phyloP scores from a whole-genome alignment of 2,113 vertebrate species.

The Leiothrix lutea region DNA sequence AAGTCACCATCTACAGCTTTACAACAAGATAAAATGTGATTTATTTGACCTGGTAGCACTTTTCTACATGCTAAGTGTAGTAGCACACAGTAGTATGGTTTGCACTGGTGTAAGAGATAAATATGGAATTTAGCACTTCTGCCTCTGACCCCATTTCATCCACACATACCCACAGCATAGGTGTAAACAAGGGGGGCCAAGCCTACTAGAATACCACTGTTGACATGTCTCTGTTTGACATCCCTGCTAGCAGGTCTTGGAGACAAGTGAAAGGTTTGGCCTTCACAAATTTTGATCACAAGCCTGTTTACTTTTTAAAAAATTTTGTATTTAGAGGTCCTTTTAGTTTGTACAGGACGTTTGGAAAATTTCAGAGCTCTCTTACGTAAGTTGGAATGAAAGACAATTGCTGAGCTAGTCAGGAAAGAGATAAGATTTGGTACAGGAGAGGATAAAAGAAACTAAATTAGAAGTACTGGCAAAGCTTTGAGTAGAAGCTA shows the following conservation, averaged over 20 bases:
- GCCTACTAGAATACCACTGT: fast-evolving
- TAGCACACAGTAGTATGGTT: not conserved
- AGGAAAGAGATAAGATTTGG: not conserved
- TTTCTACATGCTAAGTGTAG: not conserved
- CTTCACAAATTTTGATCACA: not conserved
- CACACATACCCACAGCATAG: fast-evolving
- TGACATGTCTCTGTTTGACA: not conserved
- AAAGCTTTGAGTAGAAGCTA: not conserved
- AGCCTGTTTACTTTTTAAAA: too few species aligned
- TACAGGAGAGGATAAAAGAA: not conserved
- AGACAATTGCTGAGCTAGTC: not conserved
- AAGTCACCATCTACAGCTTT: not conserved
- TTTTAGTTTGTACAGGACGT: not conserved
- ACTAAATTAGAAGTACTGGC: not conserved
- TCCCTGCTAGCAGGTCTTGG: not conserved
- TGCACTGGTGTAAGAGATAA: not conserved
- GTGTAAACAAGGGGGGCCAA: not conserved
- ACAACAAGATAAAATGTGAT: not conserved
- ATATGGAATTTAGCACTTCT: not conserved
- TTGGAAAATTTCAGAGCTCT: not conserved
- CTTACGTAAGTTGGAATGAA: not conserved
- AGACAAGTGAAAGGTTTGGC: not conserved
- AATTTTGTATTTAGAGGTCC: too few species aligned
- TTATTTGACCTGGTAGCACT: not conserved
- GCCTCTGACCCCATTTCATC: not conserved